These are phyloP conservation scores for Chionoecetes opilio DNA, from an alignment of 1,140 invertebrate genomes.

Conservation along the genomic window DNA sequence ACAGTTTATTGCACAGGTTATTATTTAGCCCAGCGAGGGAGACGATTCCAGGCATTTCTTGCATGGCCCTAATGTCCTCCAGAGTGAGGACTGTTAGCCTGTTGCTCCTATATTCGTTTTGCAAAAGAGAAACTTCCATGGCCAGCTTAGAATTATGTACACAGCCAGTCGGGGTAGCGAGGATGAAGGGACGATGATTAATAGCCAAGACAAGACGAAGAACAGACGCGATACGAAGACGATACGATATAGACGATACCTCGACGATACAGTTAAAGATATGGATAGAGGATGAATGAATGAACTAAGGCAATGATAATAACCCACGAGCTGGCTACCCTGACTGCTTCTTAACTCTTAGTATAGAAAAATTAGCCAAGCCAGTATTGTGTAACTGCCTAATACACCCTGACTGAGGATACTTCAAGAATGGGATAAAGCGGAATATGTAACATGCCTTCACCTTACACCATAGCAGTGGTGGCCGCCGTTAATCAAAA, in stretches of 20 bases:
- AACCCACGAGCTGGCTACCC: background rate
- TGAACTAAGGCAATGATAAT: background rate
- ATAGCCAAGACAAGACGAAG: background rate
- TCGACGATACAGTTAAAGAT: background rate
- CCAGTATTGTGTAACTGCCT: background rate
- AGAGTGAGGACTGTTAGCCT: background rate
- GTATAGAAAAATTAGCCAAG: background rate
- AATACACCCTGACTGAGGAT: background rate
- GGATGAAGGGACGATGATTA: background rate
- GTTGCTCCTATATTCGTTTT: background rate
- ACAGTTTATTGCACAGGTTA: background rate
- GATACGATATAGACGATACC: background rate
- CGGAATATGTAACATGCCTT: background rate
- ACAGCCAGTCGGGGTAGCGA: background rate
- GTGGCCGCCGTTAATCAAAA: too few relatives aligned
- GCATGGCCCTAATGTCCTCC: background rate
- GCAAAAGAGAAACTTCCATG: constrained; percentile 16
- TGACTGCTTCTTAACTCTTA: background rate
- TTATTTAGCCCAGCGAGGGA: background rate
- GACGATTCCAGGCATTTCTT: background rate
- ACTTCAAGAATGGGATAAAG: background rate
- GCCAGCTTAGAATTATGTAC: background rate
- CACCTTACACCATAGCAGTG: background rate
- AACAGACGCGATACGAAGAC: background rate
- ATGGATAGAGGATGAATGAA: background rate